phyloP scores from a whole-genome alignment of 1,140 invertebrate species.

The Cyphomyrmex costatus region DNA sequence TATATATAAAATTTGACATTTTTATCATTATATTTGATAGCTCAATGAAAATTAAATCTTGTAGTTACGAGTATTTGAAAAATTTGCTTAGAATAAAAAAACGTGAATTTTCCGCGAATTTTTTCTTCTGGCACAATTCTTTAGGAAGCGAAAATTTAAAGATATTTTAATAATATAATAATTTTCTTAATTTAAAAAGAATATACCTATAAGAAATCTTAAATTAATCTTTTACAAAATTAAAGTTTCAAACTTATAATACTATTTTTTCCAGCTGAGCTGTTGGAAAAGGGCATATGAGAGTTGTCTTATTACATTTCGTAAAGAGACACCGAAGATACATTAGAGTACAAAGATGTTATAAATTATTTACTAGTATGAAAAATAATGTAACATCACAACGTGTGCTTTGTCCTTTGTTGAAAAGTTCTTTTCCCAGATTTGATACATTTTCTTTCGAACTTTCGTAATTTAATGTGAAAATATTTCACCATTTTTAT shows the following conservation, averaged over 20 bases:
- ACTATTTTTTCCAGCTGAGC: not conserved
- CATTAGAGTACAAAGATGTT: not conserved
- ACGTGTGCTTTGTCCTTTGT: not conserved
- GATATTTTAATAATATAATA: constrained; percentile 10
- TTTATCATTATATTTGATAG: not conserved
- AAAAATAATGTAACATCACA: not conserved
- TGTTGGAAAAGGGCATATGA: not conserved
- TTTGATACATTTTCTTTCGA: not conserved
- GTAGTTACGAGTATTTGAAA: not conserved
- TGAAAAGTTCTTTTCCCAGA: not conserved
- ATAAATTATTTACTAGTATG: not conserved
- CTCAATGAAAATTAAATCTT: not conserved
- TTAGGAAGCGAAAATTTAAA: not conserved
- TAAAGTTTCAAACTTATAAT: not conserved
- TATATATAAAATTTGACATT: not conserved
- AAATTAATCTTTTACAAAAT: constrained; percentile 15
- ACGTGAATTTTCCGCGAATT: not conserved
- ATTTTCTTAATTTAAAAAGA: not conserved
- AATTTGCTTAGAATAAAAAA: not conserved
- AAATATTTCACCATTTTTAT: not conserved
- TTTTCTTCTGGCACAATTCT: not conserved
- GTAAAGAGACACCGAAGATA: not conserved
- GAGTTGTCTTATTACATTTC: not conserved
- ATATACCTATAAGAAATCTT: not conserved
- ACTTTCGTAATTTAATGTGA: constrained; percentile 9